Conservation (phyloP, 2,113 vertebrate genomes). For the Aplodontia rufa region DNA sequence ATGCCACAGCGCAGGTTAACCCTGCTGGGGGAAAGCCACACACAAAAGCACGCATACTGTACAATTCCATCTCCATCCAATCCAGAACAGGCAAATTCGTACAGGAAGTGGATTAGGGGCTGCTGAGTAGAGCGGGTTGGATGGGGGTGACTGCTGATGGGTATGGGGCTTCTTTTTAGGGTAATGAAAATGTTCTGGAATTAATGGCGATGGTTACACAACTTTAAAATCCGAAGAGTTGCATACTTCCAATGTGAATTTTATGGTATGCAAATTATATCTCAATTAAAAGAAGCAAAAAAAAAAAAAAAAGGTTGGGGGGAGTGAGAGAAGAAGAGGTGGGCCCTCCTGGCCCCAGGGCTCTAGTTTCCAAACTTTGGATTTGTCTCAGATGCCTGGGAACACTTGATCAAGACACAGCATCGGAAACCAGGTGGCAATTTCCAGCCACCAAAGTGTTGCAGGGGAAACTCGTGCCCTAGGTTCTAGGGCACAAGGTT, state of each 20-base stretch:
- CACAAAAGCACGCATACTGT: neutral
- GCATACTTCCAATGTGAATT: neutral
- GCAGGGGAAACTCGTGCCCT: neutral
- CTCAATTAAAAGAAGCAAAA: neutral
- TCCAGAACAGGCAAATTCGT: neutral
- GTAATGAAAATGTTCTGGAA: neutral
- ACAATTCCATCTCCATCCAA: neutral
- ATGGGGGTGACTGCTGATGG: neutral
- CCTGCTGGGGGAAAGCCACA: neutral
- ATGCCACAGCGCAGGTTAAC: too few species aligned
- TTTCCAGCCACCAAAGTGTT: neutral
- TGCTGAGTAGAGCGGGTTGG: neutral
- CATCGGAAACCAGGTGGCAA: neutral
- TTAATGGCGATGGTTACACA: neutral
- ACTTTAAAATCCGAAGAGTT: neutral
- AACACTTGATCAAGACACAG: neutral
- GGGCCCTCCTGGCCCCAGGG: neutral
- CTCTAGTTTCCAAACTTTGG: neutral
- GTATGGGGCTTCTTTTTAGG: neutral
- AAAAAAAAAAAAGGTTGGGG: neutral
- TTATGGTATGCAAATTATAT: neutral
- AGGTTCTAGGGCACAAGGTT: rapidly evolving
- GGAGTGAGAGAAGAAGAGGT: rapidly evolving
- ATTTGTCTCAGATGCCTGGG: neutral
- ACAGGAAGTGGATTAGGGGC: neutral